These are phyloP conservation scores for Leucoraja erinaceus DNA, from an alignment of 2,113 vertebrate genomes.

Conservation along the genomic window DNA sequence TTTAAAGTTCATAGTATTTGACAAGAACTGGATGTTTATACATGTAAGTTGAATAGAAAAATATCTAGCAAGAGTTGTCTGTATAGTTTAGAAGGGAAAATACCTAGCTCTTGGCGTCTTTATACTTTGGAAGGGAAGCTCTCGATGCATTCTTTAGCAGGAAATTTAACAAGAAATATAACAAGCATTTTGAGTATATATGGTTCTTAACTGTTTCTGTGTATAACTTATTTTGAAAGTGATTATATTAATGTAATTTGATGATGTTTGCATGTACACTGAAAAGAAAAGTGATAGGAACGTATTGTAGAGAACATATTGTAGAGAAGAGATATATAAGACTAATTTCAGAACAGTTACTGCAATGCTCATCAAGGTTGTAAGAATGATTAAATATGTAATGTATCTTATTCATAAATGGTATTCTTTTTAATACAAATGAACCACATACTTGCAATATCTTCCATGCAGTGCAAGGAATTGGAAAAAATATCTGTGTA, in stretches of 20 bases:
- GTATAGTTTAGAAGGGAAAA: neutral
- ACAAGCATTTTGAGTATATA: neutral
- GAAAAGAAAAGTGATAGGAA: neutral
- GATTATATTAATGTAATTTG: neutral
- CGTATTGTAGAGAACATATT: neutral
- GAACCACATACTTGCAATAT: neutral
- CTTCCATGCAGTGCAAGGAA: no score
- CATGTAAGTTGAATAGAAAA: no score
- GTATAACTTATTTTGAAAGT: neutral
- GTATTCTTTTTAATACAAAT: neutral
- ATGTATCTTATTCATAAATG: neutral
- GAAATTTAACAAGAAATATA: neutral
- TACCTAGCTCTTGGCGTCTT: neutral
- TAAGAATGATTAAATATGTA: neutral
- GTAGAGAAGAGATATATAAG: neutral
- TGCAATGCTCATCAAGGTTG: neutral
- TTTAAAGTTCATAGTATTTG: neutral
- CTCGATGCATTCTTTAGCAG: neutral
- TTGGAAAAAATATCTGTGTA: no score
- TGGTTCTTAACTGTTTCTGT: neutral
- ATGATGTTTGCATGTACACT: neutral
- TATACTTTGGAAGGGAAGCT: neutral
- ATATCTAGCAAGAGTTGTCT: neutral
- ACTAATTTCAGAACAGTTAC: neutral
- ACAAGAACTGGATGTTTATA: no score